Conservation (phyloP, 2,113 vertebrate species). For the Martes martes region DNA sequence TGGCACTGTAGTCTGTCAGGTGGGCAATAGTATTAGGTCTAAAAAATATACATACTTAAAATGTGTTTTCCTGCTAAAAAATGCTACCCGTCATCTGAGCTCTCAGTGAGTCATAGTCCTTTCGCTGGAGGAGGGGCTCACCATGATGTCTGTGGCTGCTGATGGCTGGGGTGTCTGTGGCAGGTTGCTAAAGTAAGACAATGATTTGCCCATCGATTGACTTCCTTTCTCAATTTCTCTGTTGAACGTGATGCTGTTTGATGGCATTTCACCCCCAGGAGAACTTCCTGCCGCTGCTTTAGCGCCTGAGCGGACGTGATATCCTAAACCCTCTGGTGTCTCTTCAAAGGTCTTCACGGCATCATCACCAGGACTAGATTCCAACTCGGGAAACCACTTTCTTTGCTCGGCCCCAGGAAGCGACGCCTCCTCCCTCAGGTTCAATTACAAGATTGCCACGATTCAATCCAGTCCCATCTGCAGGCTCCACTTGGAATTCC, state of each 20-base stretch:
- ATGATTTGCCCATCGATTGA: neutral
- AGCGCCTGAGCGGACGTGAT: accelerated
- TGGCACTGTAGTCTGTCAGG: neutral
- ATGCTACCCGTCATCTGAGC: neutral
- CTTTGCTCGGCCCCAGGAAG: neutral
- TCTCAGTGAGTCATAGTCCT: neutral
- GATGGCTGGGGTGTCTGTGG: neutral
- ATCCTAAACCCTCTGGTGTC: neutral
- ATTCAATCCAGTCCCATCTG: no score
- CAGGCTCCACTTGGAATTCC: neutral
- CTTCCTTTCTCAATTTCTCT: neutral
- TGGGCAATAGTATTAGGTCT: neutral
- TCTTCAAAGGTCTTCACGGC: accelerated
- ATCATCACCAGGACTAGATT: neutral
- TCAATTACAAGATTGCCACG: accelerated
- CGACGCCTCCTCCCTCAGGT: neutral
- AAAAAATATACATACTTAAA: neutral
- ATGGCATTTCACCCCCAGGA: neutral
- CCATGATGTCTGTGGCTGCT: neutral
- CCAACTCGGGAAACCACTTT: neutral
- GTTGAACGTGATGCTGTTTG: neutral
- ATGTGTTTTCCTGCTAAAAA: neutral
- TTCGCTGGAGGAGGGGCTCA: neutral
- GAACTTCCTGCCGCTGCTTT: neutral
- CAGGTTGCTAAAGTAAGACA: neutral